These are phyloP conservation scores for Pomacea maculata DNA, from an alignment of 1,140 invertebrate genomes.

Conservation along the genomic window DNA sequence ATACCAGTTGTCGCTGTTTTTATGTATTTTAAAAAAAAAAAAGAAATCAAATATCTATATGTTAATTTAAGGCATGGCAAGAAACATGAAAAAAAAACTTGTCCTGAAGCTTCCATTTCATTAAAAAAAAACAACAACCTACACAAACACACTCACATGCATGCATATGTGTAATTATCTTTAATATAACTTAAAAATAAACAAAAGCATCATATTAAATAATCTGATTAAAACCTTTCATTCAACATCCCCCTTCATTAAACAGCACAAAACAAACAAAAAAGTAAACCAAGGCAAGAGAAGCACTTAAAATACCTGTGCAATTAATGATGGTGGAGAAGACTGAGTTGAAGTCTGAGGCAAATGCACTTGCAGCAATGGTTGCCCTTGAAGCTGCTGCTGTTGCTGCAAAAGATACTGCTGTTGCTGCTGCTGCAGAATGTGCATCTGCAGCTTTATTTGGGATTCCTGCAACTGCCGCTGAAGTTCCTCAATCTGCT, in stretches of 20 bases:
- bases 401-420: constrained; percentile 34
- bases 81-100: no score
- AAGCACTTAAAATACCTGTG: constrained; percentile 4
- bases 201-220: no score
- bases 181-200: no score
- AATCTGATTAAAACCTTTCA: no score
- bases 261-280: background rate
- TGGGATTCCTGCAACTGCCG: constrained; percentile 73
- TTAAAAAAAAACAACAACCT: no score
- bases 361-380: constrained; percentile 59
- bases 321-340: constrained; percentile 8
- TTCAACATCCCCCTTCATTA: no score
- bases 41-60: no score
- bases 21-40: background rate
- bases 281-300: background rate
- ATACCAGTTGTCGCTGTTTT: constrained; percentile 9
- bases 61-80: no score
- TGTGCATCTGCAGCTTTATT: constrained; percentile 49
- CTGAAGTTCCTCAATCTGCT: constrained; percentile 85
- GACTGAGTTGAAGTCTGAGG: constrained; percentile 23
- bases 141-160: no score
- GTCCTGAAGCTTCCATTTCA: no score
- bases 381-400: constrained; percentile 25
- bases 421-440: constrained; percentile 42
- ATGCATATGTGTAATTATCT: no score